These are phyloP conservation scores for Antechinus flavipes DNA, from an alignment of 2,113 vertebrate genomes.

Conservation along the genomic window DNA sequence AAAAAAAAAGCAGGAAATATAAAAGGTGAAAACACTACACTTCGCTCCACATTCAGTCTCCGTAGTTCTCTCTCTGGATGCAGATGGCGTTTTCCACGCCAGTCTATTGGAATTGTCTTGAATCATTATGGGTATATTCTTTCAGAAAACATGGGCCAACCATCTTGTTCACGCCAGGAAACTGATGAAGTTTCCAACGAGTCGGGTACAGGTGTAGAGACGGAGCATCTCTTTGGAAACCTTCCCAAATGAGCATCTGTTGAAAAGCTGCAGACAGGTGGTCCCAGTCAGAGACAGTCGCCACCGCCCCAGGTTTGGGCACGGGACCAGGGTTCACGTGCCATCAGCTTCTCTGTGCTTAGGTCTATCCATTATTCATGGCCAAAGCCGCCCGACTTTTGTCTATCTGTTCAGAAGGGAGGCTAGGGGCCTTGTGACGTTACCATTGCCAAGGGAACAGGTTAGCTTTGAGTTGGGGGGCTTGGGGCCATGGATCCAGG, in stretches of 20 bases:
- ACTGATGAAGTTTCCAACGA: not conserved
- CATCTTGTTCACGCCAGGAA: not conserved
- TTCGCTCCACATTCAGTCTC: too few relatives aligned
- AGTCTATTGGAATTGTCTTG: too few relatives aligned
- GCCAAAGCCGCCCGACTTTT: not conserved
- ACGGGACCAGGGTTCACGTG: not conserved
- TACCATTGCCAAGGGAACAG: not conserved
- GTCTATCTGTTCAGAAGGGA: not conserved
- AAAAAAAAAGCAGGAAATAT: too few relatives aligned
- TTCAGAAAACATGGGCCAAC: not conserved
- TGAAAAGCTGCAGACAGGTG: not conserved
- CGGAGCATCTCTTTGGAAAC: not conserved
- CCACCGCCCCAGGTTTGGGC: not conserved
- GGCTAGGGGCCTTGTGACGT: not conserved
- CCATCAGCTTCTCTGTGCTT: not conserved
- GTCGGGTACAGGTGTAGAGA: not conserved
- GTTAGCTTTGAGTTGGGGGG: not conserved
- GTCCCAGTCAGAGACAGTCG: rapidly evolving
- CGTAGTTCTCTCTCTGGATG: too few relatives aligned
- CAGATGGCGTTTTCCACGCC: too few relatives aligned
- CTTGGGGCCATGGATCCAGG: not conserved
- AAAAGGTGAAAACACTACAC: too few relatives aligned
- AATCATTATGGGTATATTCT: not conserved
- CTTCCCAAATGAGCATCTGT: not conserved
- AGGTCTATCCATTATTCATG: not conserved